phyloP scores from a whole-genome alignment of 2,113 vertebrate genomes.

The Laticauda laticaudata region DNA sequence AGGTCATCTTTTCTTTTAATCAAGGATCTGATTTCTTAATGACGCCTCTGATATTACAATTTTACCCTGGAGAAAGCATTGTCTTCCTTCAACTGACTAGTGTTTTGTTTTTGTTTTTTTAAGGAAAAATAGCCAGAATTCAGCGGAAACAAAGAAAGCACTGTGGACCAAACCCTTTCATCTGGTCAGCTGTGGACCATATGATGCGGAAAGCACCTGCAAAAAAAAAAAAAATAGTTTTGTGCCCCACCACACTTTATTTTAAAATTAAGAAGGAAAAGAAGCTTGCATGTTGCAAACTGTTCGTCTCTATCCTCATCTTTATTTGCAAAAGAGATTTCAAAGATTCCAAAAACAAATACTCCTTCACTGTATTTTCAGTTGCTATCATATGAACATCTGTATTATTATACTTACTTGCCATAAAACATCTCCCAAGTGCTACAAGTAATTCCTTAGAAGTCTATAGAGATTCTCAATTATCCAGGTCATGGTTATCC shows the following conservation, averaged over 20 bases:
- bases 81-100: not conserved
- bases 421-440: not conserved
- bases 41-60: not conserved
- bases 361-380: not conserved
- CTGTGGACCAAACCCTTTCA: not conserved
- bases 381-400: not conserved
- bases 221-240: not conserved
- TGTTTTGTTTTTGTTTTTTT: not conserved
- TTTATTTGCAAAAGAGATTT: not conserved
- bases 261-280: not conserved
- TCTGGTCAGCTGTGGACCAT: not conserved
- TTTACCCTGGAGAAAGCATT: conserved; percentile 27
- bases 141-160: not conserved
- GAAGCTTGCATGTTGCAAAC: not conserved
- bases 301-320: not conserved
- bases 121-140: not conserved
- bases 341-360: not conserved
- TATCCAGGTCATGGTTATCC: too few relatives aligned
- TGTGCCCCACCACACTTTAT: not conserved
- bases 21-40: not conserved
- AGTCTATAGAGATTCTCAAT: not conserved
- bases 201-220: not conserved
- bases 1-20: conserved; percentile 22
- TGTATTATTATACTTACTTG: not conserved
- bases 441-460: not conserved